phyloP scores from a whole-genome alignment of 2,888 invertebrate genomes.

The Liopterus haemorrhoidalis region DNA sequence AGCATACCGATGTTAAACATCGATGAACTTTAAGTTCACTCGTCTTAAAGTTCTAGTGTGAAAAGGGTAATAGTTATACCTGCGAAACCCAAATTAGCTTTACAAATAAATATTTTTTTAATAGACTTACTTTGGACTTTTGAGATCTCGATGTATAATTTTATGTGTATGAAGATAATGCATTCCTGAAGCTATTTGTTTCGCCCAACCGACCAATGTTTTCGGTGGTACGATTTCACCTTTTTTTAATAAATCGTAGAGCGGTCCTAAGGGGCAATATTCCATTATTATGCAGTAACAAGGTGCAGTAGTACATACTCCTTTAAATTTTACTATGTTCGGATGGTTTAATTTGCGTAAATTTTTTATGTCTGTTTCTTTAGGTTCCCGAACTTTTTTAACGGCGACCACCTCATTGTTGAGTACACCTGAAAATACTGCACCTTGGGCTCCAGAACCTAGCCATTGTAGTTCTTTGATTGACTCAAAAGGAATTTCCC shows the following conservation, averaged over 20 bases:
- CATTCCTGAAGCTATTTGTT: constrained; percentile 95
- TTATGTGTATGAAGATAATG: constrained; percentile 91
- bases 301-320: constrained; percentile 88
- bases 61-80: too few relatives aligned
- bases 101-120: neutral
- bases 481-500: constrained; percentile 92
- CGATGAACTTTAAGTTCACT: too few relatives aligned
- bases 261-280: constrained; percentile 90
- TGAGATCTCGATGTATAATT: constrained; percentile 97
- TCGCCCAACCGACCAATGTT: constrained; percentile 86
- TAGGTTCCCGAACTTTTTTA: constrained; percentile 87
- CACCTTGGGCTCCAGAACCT: constrained; percentile 94
- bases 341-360: constrained; percentile 87
- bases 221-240: constrained; percentile 80
- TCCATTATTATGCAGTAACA: constrained; percentile 98
- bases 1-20: too few relatives aligned
- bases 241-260: constrained; percentile 82
- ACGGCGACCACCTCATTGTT: constrained; percentile 86
- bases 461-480: constrained; percentile 85
- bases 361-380: constrained; percentile 90
- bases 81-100: too few relatives aligned
- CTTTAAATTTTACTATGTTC: constrained; percentile 89
- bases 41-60: too few relatives aligned
- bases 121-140: constrained; percentile 91
- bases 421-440: constrained; percentile 83